A percentile compares a stretch with the other conserved stretches of the same genome.
These are phyloP conservation scores for Notothenia coriiceps DNA, from an alignment of 2,113 vertebrate species.

Conservation along the genomic window DNA sequence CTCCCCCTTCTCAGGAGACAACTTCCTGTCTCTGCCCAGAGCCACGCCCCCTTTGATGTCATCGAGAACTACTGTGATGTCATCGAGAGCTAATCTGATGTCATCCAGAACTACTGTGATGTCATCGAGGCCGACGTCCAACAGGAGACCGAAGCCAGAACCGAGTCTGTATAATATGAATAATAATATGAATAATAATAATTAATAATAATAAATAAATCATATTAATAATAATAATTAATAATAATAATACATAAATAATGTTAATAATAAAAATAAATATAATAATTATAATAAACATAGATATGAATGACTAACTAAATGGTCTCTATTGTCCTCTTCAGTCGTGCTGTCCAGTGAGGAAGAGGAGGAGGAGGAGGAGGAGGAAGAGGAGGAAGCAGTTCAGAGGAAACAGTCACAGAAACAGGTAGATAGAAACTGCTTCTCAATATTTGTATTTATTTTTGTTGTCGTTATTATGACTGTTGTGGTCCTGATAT, in stretches of 20 bases:
- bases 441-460: no score
- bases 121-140: not conserved
- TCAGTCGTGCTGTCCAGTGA: conserved; percentile 84
- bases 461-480: no score
- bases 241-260: not conserved
- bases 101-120: not conserved
- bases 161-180: conserved; percentile 59
- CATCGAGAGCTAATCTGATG: not conserved
- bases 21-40: not conserved
- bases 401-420: no score
- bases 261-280: no score
- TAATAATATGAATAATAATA: not conserved
- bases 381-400: conserved; percentile 40
- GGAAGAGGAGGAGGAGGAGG: conserved; percentile 74
- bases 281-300: not conserved
- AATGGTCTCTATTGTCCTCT: not conserved
- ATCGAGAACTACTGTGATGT: not conserved
- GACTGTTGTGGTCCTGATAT: no score
- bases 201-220: no score
- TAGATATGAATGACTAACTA: no score
- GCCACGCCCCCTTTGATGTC: not conserved
- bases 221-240: not conserved
- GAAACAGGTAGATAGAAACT: no score
- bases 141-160: conserved; percentile 35
- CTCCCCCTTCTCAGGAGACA: conserved; percentile 6